A percentile compares a stretch with the other conserved stretches of the same genome.
Conservation (phyloP, 2,113 vertebrate genomes). For the Pelmatolapia mariae region DNA sequence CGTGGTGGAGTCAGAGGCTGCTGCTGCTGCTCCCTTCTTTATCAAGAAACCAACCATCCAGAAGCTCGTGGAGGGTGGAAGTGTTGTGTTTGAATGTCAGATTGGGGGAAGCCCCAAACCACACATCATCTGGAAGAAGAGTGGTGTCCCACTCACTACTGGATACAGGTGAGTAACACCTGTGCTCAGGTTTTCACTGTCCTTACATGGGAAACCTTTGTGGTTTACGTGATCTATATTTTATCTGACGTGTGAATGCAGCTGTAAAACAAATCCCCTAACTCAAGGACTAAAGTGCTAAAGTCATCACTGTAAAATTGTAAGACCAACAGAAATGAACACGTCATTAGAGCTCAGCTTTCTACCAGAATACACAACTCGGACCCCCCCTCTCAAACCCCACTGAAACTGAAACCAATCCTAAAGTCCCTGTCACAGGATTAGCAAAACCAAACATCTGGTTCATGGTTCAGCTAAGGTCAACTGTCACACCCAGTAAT, state of each 20-base stretch:
- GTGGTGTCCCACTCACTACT: constrained; percentile 85
- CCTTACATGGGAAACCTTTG: not conserved
- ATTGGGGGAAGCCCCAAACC: constrained; percentile 91
- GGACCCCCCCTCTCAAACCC: not conserved
- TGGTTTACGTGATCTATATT: not conserved
- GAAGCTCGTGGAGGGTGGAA: constrained; percentile 90
- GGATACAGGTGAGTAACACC: constrained; percentile 84
- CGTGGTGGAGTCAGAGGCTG: constrained; percentile 49
- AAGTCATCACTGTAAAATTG: not conserved
- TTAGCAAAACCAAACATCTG: not conserved
- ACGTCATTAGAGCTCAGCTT: not conserved
- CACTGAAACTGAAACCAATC: not conserved
- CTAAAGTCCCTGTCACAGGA: not conserved
- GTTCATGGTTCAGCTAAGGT: not conserved
- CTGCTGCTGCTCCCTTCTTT: constrained; percentile 80
- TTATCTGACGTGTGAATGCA: not conserved
- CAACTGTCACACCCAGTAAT: not conserved
- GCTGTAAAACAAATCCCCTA: not conserved
- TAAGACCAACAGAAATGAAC: not conserved
- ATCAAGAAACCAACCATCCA: constrained; percentile 81
- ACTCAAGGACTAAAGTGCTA: not conserved
- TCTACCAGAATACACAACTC: not conserved
- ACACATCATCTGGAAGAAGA: constrained; percentile 95
- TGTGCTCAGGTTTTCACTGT: not conserved
- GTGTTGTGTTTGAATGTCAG: constrained; percentile 89